These are phyloP conservation scores for Plemyria rubiginata DNA, from an alignment of 2,888 invertebrate species.

Conservation along the genomic window DNA sequence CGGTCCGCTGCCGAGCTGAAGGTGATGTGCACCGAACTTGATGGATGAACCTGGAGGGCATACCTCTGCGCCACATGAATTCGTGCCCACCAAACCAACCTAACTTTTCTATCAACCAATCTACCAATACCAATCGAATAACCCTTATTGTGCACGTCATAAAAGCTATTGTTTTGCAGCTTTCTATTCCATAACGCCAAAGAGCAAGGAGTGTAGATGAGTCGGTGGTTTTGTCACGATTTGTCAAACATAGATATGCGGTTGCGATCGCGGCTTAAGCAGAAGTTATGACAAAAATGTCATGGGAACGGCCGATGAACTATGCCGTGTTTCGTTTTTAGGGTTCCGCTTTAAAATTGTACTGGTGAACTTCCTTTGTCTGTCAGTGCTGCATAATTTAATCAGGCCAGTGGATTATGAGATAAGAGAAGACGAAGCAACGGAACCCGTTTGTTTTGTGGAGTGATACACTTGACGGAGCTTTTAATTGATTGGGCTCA, in stretches of 20 bases:
- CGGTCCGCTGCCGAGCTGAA: constrained; percentile 77
- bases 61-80: constrained; percentile 72
- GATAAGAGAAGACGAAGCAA: constrained; percentile 24
- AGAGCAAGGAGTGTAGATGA: constrained; percentile 63
- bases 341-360: constrained; percentile 29
- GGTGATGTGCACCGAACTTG: constrained; percentile 80
- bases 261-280: constrained; percentile 64
- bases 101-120: constrained; percentile 44
- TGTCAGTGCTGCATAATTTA: constrained; percentile 28
- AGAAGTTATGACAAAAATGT: constrained; percentile 79
- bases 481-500: constrained; percentile 61
- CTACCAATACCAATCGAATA: constrained; percentile 26
- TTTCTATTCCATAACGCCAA: constrained; percentile 29
- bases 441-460: constrained; percentile 32
- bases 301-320: constrained; percentile 72
- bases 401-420: constrained; percentile 27
- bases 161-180: constrained; percentile 47
- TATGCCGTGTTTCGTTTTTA: constrained; percentile 46
- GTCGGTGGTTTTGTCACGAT: constrained; percentile 83
- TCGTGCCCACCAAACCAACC: constrained; percentile 61
- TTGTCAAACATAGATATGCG: constrained; percentile 81
- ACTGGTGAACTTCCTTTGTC: constrained; percentile 27
- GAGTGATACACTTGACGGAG: constrained; percentile 35
- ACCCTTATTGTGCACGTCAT: constrained; percentile 43
- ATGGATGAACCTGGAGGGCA: constrained; percentile 80